These are phyloP conservation scores for Gorilla gorilla DNA, from an alignment of 2,113 vertebrate species.

Conservation along the genomic window DNA sequence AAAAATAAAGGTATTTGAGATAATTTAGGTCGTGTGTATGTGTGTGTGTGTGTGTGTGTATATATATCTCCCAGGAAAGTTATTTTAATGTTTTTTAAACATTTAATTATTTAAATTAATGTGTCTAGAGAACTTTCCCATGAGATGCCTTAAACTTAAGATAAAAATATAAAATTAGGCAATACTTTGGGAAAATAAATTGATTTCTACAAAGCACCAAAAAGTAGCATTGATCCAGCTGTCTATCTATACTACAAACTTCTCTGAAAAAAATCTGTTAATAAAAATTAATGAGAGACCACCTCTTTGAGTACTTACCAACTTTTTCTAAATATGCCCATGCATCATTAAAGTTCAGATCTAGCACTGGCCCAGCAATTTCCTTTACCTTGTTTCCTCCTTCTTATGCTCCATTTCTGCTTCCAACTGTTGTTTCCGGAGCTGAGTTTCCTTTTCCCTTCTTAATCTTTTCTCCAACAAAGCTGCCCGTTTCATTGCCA, in stretches of 20 bases:
- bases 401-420: constrained; percentile 95
- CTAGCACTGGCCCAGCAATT: background rate
- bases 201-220: background rate
- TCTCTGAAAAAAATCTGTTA: background rate
- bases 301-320: too few relatives aligned
- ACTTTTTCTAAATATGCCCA: background rate
- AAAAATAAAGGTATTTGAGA: background rate
- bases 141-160: background rate
- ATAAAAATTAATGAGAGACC: background rate
- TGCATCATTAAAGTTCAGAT: background rate
- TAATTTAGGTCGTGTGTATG: background rate
- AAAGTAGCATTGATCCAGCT: background rate
- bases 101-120: background rate
- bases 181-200: background rate
- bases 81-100: background rate
- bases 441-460: constrained; percentile 94
- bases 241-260: background rate
- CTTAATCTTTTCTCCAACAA: constrained; percentile 95
- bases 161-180: background rate
- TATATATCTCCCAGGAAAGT: background rate
- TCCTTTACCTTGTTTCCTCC: constrained; percentile 93
- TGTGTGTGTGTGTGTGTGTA: background rate
- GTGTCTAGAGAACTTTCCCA: background rate
- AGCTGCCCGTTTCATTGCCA: constrained; percentile 96
- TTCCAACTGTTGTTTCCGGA: constrained; percentile 94